Conservation (phyloP, 2,888 invertebrate species). For the Frankliniella fusca region DNA sequence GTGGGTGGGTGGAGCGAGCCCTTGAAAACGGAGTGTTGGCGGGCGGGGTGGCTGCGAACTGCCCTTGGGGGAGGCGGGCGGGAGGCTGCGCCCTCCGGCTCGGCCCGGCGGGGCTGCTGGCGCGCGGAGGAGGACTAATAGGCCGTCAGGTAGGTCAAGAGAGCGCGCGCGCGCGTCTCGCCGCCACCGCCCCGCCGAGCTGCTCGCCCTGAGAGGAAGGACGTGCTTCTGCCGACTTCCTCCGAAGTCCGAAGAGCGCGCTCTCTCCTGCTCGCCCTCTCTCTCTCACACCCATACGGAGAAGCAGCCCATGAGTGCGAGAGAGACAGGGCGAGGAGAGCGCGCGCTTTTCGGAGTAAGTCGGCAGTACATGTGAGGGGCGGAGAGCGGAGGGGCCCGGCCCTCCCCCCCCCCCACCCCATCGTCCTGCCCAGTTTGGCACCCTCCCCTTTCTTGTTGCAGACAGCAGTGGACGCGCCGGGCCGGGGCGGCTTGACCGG, state of each 20-base stretch:
- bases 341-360: too few relatives aligned
- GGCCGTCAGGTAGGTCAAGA: constrained; percentile 11
- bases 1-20: too few relatives aligned
- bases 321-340: too few relatives aligned
- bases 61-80: neutral
- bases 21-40: too few relatives aligned
- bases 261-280: too few relatives aligned
- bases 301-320: too few relatives aligned
- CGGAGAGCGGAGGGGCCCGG: neutral
- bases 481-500: neutral
- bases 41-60: neutral
- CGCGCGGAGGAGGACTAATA: neutral
- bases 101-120: neutral
- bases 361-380: neutral
- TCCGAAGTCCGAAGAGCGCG: too few relatives aligned
- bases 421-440: neutral
- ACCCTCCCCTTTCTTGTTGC: constrained; percentile 3
- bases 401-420: neutral
- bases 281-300: too few relatives aligned
- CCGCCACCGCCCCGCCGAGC: neutral
- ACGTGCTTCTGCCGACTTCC: too few relatives aligned
- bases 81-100: neutral
- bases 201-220: too few relatives aligned
- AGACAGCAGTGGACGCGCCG: neutral
- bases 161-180: neutral